Evolutionary conservation across 2,797 vertebrate genomes (phyloP).

Genomic region (Pteronotus mesoamericanus): DNA sequence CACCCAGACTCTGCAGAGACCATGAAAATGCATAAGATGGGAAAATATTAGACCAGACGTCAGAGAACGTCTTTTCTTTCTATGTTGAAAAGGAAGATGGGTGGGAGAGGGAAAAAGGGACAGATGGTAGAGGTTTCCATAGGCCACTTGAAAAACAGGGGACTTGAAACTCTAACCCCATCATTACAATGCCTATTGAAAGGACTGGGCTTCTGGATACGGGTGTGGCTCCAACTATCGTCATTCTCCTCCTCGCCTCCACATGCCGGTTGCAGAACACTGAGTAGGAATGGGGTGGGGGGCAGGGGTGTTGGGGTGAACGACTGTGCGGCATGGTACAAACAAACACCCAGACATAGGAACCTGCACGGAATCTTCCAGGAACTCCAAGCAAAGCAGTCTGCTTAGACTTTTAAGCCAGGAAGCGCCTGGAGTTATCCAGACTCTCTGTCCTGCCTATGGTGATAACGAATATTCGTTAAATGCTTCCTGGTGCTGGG

Average conservation of each 20-base stretch:
- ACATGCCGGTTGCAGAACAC: background rate
- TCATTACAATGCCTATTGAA: background rate
- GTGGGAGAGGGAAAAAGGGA: background rate
- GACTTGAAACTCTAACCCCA: background rate
- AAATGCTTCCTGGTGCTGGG: background rate
- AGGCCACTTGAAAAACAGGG: background rate
- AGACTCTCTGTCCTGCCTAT: background rate
- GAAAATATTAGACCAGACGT: constrained; percentile 17
- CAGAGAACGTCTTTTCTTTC: background rate
- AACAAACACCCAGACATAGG: background rate
- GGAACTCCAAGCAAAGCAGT: background rate
- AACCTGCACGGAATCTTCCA: background rate
- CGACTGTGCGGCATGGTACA: accelerated
- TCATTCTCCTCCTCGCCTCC: accelerated
- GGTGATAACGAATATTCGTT: background rate
- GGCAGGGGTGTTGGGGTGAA: background rate
- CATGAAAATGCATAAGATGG: background rate
- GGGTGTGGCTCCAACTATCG: background rate
- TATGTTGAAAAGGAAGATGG: background rate
- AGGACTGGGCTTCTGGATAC: background rate
- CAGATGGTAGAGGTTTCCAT: background rate
- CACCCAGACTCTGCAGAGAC: background rate
- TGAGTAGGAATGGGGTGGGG: background rate
- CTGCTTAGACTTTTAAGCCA: background rate
- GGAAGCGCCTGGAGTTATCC: background rate